phyloP scores from a whole-genome alignment of 2,888 invertebrate species.

The Dryococelus australis region DNA sequence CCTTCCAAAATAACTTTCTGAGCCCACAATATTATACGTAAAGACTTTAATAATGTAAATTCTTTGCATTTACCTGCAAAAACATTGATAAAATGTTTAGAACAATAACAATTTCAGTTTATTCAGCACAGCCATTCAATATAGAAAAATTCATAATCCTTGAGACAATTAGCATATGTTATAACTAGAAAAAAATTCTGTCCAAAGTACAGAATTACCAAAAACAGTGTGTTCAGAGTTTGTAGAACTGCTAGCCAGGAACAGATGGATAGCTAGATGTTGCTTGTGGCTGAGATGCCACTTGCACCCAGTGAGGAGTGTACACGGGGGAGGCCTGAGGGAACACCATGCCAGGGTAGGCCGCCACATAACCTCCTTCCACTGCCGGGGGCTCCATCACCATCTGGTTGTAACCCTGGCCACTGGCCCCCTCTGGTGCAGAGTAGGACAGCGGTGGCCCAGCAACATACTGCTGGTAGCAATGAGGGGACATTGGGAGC shows the following conservation, averaged over 20 bases:
- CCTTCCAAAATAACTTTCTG: no score
- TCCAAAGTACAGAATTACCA: not conserved
- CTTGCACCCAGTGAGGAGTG: conserved; percentile 9
- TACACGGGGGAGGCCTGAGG: not conserved
- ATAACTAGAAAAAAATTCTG: not conserved
- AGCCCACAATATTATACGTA: no score
- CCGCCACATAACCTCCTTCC: not conserved
- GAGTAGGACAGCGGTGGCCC: not conserved
- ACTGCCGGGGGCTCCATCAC: not conserved
- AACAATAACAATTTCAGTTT: not conserved
- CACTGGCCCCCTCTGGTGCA: not conserved
- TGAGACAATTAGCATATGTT: not conserved
- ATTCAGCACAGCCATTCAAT: not conserved
- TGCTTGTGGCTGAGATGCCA: not conserved
- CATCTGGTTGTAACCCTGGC: conserved; percentile 13
- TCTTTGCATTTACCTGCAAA: not conserved
- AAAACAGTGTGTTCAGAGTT: not conserved
- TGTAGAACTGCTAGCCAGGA: not conserved
- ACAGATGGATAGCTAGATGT: not conserved
- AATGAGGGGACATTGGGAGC: not conserved
- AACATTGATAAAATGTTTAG: not conserved
- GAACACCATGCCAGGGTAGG: not conserved
- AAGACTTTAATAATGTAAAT: not conserved
- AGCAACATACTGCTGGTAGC: conserved; percentile 19
- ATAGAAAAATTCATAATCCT: not conserved